Evolutionary conservation across 1,140 invertebrate species (phyloP).

Genomic region (Hylaeus volcanicus): DNA sequence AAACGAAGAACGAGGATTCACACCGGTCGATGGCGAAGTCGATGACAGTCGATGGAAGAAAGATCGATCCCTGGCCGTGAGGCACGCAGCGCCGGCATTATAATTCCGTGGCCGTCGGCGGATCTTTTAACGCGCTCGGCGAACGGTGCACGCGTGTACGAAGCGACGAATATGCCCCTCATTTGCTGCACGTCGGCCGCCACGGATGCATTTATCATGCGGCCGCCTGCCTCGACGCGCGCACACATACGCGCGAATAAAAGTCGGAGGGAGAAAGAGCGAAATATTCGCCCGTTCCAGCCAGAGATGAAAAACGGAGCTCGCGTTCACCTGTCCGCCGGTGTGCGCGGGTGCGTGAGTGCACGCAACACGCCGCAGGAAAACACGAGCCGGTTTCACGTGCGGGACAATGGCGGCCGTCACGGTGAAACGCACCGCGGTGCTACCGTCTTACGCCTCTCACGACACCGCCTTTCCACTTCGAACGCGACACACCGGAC

Average conservation of each 20-base stretch:
- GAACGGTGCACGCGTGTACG: conserved; percentile 38
- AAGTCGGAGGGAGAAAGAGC: too few relatives aligned
- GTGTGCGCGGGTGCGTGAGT: background rate
- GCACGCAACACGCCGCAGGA: conserved; percentile 27
- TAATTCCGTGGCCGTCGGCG: conserved; percentile 53
- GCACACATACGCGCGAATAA: background rate
- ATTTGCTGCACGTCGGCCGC: conserved; percentile 60
- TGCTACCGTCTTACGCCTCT: conserved; percentile 45
- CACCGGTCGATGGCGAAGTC: background rate
- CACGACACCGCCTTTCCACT: background rate
- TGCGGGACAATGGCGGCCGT: conserved; percentile 43
- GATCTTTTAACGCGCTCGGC: conserved; percentile 48
- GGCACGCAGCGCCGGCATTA: conserved; percentile 38
- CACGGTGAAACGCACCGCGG: conserved; percentile 39
- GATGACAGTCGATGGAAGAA: conserved; percentile 34
- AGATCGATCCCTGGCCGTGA: conserved; percentile 51
- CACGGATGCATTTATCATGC: conserved; percentile 63
- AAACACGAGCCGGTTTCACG: conserved; percentile 43
- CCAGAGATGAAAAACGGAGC: conserved; percentile 18
- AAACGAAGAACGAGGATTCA: background rate
- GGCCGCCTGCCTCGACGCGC: conserved; percentile 52
- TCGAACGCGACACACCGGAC: background rate
- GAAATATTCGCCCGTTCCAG: background rate
- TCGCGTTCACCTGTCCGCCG: conserved; percentile 30
- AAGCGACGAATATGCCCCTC: conserved; percentile 31